Conservation (phyloP, 2,113 vertebrate species). For the Hemichromis elongatus region DNA sequence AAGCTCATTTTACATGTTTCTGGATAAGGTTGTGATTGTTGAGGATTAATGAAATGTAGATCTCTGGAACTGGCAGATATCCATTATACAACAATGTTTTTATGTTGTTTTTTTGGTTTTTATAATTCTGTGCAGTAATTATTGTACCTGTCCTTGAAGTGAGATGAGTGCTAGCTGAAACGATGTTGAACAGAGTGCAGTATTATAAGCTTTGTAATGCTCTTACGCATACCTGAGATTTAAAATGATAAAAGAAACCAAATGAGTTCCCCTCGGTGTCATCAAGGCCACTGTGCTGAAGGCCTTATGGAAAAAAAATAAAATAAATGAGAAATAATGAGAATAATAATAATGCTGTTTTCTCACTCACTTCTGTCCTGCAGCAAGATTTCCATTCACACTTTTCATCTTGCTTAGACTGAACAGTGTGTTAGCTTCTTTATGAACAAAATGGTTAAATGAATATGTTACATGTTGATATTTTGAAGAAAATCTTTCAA, state of each 20-base stretch:
- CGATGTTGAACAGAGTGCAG: not conserved
- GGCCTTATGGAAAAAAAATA: not conserved
- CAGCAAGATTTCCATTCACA: not conserved
- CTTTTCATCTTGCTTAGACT: not conserved
- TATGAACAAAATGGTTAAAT: not conserved
- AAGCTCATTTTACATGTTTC: constrained; percentile 49
- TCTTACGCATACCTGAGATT: not conserved
- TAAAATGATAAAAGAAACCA: not conserved
- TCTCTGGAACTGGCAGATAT: not conserved
- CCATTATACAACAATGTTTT: not conserved
- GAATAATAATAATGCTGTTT: not conserved
- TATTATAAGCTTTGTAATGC: not conserved
- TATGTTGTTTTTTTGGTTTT: not conserved
- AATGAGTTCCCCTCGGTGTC: not conserved
- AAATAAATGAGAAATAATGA: not conserved
- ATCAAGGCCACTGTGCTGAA: not conserved
- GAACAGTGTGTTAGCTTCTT: not conserved
- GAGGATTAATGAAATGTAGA: constrained; percentile 41
- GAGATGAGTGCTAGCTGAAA: constrained; percentile 2
- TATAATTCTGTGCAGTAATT: constrained; percentile 18
- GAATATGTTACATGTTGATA: not conserved
- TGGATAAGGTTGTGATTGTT: constrained; percentile 57
- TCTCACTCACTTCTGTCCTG: not conserved
- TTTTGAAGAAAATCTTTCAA: not conserved
- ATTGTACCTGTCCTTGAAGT: constrained; percentile 8